phyloP scores from a whole-genome alignment of 2,888 invertebrate species.

The Pilophorus perplexus region DNA sequence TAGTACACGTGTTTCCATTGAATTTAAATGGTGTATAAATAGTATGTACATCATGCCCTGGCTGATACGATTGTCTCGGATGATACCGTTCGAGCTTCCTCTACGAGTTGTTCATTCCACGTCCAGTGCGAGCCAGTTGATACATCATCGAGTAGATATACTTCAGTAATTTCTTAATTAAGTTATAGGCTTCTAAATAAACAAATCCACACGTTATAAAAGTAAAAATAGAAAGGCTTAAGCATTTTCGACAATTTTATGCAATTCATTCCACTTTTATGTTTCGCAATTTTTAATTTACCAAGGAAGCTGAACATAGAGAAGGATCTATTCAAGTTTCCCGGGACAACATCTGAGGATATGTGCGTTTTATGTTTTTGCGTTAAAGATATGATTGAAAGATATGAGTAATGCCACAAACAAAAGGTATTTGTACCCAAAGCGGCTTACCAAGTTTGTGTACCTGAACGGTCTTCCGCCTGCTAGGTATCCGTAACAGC shows the following conservation, averaged over 20 bases:
- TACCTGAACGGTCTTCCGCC: no score
- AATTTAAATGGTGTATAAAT: constrained; percentile 5
- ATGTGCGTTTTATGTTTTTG: constrained; percentile 14
- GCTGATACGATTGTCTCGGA: constrained; percentile 26
- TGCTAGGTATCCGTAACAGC: neutral
- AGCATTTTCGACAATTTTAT: neutral
- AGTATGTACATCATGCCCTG: constrained; percentile 15
- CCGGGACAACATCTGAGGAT: neutral
- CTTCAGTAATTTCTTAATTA: neutral
- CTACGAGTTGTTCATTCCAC: neutral
- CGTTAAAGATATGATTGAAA: constrained; percentile 2
- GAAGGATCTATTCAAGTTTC: no score
- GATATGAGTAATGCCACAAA: constrained; percentile 1
- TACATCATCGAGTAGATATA: neutral
- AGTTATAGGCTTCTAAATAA: neutral
- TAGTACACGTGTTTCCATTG: constrained; percentile 28
- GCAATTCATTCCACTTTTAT: no score
- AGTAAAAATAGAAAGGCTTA: constrained; percentile 20
- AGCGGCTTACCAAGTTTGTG: neutral
- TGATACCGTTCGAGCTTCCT: neutral
- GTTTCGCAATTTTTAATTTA: no score
- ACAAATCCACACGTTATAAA: constrained; percentile 15
- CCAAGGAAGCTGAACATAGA: no score
- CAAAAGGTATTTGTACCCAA: neutral
- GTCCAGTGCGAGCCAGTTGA: constrained; percentile 12